Percentiles rank a stretch among this genome's conserved stretches.
These are phyloP conservation scores for Trinorchestia longiramus DNA, from an alignment of 1,140 invertebrate genomes.

Conservation along the genomic window DNA sequence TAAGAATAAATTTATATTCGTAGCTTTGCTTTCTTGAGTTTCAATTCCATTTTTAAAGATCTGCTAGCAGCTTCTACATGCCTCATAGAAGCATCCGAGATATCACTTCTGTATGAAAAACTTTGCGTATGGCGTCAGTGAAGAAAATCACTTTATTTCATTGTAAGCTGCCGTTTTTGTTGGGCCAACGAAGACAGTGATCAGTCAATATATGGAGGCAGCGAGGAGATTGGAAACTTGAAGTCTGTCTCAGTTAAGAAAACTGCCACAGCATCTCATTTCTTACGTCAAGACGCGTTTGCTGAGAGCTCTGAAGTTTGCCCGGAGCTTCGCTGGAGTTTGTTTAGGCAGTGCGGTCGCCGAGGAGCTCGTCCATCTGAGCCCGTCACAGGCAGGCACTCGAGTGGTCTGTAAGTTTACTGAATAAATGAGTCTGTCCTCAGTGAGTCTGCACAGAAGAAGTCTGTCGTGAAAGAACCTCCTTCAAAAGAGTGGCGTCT, in stretches of 20 bases:
- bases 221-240: neutral
- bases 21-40: neutral
- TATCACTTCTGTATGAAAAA: neutral
- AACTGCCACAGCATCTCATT: neutral
- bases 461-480: neutral
- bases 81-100: neutral
- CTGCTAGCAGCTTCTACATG: neutral
- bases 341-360: neutral
- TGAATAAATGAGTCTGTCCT: constrained; percentile 8
- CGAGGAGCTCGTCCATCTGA: neutral
- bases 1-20: too few species aligned
- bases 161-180: neutral
- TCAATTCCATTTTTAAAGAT: neutral
- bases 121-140: neutral
- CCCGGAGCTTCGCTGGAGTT: neutral
- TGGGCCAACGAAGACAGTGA: neutral
- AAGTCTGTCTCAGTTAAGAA: neutral
- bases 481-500: neutral
- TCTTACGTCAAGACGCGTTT: neutral
- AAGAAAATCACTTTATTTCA: neutral
- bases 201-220: neutral
- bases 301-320: neutral
- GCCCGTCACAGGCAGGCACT: neutral
- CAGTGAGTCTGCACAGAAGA: neutral
- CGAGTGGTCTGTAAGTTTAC: neutral